Base-by-base conservation (phyloP, 1,140 invertebrate species). In the Marisa cornuarietis region DNA sequence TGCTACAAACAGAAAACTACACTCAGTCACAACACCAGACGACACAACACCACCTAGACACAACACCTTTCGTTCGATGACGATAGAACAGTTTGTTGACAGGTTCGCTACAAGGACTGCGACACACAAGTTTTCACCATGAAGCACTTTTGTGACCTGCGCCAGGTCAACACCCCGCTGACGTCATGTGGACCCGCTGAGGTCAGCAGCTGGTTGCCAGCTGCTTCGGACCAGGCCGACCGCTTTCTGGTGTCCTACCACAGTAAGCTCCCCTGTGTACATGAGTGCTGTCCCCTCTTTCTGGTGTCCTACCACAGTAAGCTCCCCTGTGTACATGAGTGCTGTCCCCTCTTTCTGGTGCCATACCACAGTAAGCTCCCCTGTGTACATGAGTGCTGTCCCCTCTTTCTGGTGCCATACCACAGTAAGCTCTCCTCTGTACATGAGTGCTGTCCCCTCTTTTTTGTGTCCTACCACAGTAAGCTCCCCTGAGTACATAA, bases 161-260 rank as follows among this genome's bases (percentile, higher is more conserved):
- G 51, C 61, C 61, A 76, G 61, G 74, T 76, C 74, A 76, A 76
- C 74, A 24, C 54, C 6, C 74, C 13, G 8, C 16, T 76, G 49
- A 76, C 74, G 74, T 76, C 74, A 52, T 76, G 74, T 26, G 74
- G 74, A 31, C 74, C 74, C 8, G 74, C 65, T 20, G 58, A 65
- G 58, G 74, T 76, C 16, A 65, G 58, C 58, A 65, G 74, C 61
- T 62, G 61, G 74, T 6, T 42, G 6, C 54, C 58, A 9, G 22
- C 73, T 9, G 54, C 73, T 20, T 63, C 54, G 26, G 74, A 61
- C 62, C 74, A 65, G 74, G 24, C n/a, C 8, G 74, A 76, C 74
- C 74, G 74, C 61, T 76, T 76, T 26, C 74, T 76, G 10, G n/a
- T 76, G 49, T 76, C 74, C 22, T 76, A 76, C 18, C 74, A 76